Evolutionary conservation across 2,797 vertebrate species (phyloP), one percentile per base, ranked within the genome.

Genomic region (Nannoperca australis): DNA sequence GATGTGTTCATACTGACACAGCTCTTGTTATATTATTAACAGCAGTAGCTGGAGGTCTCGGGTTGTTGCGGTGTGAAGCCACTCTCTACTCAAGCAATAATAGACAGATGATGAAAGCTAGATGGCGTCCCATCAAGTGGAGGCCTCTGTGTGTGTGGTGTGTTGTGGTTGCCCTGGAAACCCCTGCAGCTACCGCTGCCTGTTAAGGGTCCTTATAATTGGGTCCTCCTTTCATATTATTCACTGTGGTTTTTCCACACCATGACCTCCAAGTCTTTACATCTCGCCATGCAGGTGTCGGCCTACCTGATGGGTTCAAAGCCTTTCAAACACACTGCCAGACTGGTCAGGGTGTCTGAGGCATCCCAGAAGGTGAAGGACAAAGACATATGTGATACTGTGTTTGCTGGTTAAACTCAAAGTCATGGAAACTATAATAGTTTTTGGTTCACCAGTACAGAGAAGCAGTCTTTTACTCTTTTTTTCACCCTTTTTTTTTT

Each of bases 131-230:
- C 88, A 90, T 91, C 4, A 90, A 91, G 88, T 82, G 70, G 60
- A 85, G 68, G 72, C 83, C 71, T 60, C 42, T 70, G 56, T 75
- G 58, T 73, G 70, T 72, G 70, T 62, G 74, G 65, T 81, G 77
- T 90, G 84, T 85, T 84, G 78, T 88, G 79, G 93, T 94, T 94
- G 88, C 91, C 90, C 79, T 89, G 94, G 90, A 93, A 94, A 95
- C 93, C 92, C 91, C 94, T 45, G 76, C 79, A 89, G 93, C 80
- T 89, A 82, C 82, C 76, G 83, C 86, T 90, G 91, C 82, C 90
- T 76, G 89, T 91, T 94, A 94, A 93, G 94, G 94, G 89, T 81
- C 87, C 83, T 87, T 82, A 89, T 96, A 96, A 96, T 96, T 95
- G 94, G 94, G 83, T 86, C 88, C 88, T 92, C 90, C 94, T 95